Evolutionary conservation across 2,797 vertebrate species (phyloP), one percentile per base, ranked within the genome.

Genomic region (Novumbra hubbsi): DNA sequence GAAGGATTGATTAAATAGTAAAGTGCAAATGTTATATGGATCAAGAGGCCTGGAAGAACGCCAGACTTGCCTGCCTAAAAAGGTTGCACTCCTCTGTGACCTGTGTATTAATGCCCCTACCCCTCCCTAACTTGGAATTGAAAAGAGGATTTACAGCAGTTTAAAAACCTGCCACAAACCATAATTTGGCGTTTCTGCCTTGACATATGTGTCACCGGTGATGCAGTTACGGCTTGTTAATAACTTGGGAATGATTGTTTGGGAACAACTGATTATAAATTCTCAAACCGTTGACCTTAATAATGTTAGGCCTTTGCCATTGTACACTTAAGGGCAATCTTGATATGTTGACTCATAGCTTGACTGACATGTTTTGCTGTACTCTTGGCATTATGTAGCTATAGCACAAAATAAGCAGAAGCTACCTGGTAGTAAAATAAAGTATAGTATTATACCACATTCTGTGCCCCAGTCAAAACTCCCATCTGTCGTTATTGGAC

Each of bases 71-170:
- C 57, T 11, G 9, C 70, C 32, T 24, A 67, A 65, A 60, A 76
- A 49, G 67, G 38, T 65, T 72, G 34, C 66, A 72, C 71, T 77
- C 57, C 21, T 76, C 66, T 41, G 55, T 76, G 73, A 79, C 76
- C 76, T 30, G 60, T 79, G 78, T 87, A 90, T 92, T 90, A 84
- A 88, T 84, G 86, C 87, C 19, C 34, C 14, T 41, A 19, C 64
- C 34, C 64, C 28, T 16, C 6, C 27, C 32, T 34, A n/a, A 34
- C 15, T 9, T 38, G 16, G 32, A 38, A 68, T 41, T 41, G 19
- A 67, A 67, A 68, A 11, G 9, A 68, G 19, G 34, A 38, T 45
- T 68, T 21, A 41, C 3, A 9, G 34, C 34, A 19, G 41, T 41
- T 68, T 63, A 69, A 70, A 79, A 77, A 73, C 41, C 77, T 76